Evolutionary conservation across 2,797 vertebrate genomes (phyloP), one percentile per base, ranked within the genome.

Genomic region (Pogonophryne albipinna): DNA sequence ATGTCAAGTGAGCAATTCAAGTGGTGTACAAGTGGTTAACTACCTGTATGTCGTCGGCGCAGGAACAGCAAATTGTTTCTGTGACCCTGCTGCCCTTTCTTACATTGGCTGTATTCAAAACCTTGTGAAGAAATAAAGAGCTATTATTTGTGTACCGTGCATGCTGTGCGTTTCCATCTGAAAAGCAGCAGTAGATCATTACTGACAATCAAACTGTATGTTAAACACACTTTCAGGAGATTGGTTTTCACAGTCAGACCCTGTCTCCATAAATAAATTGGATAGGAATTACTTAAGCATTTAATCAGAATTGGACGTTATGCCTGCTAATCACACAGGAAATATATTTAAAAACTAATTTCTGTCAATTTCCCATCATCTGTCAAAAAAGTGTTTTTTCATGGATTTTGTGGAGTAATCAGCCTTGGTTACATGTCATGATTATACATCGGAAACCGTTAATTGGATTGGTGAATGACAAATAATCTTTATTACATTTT

Each of bases 181-280:
- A 76, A 70, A 15, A 69, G 53, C 69, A 74, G 83, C 68, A 27
- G 57, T 74, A 76, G 74, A 46, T 64, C 74, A 76, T 80, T 82
- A 73, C 62, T 71, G 63, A 71, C 64, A 76, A 55, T 69, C 49
- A 45, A 49, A 38, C 71, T 79, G 69, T 80, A 71, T 53, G 75
- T 85, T 88, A 69, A 78, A 81, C 31, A 78, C 65, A 84, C 76
- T 76, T 76, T 71, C 52, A 66, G 23, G 42, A 68, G 80, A 82
- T 65, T 85, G 61, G 55, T 76, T 87, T 83, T 85, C 66, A 51
- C 74, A 62, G 46, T 61, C 74, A 77, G 75, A 31, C 68, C 50
- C 63, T 49, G 49, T 69, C 61, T 23, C 42, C 15, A 45, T 55
- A 61, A 51, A 68, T 64, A 66, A 75, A 80, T 49, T 77, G 56